Conservation (phyloP, 2,113 vertebrate genomes). For the Rattus norvegicus region DNA sequence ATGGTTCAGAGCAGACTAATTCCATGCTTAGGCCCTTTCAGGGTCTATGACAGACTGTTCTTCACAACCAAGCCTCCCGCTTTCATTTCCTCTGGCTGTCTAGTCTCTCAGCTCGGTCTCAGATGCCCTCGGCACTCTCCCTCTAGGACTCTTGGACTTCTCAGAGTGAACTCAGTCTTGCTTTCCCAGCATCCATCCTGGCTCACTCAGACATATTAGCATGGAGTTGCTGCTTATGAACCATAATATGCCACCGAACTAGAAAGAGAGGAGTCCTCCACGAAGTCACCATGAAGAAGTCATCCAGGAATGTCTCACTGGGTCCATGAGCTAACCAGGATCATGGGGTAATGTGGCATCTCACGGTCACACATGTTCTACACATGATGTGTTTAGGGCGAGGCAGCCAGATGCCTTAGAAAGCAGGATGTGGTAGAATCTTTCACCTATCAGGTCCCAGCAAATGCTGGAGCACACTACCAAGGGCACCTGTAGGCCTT, state of each 20-base stretch:
- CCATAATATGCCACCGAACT: not conserved
- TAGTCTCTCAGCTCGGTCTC: not conserved
- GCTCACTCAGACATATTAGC: not conserved
- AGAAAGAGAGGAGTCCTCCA: not conserved
- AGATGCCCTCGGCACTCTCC: not conserved
- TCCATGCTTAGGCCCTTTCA: not conserved
- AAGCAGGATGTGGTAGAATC: not conserved
- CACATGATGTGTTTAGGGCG: too few relatives aligned
- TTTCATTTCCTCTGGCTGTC: not conserved
- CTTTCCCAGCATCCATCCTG: not conserved
- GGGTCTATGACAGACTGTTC: not conserved
- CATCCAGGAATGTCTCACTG: not conserved
- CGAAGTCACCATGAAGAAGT: not conserved
- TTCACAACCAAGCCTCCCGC: fast-evolving
- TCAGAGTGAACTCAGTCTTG: not conserved
- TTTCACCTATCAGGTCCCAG: too few relatives aligned
- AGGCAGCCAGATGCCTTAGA: not conserved
- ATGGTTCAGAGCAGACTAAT: not conserved
- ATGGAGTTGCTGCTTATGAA: not conserved
- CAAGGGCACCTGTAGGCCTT: not conserved
- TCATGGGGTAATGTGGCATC: fast-evolving
- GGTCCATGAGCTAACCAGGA: not conserved
- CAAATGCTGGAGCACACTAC: not conserved
- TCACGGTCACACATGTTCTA: not conserved
- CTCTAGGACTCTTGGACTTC: not conserved